Conservation (phyloP, 2,797 vertebrate genomes). For the Dendrocincla fuliginosa region DNA sequence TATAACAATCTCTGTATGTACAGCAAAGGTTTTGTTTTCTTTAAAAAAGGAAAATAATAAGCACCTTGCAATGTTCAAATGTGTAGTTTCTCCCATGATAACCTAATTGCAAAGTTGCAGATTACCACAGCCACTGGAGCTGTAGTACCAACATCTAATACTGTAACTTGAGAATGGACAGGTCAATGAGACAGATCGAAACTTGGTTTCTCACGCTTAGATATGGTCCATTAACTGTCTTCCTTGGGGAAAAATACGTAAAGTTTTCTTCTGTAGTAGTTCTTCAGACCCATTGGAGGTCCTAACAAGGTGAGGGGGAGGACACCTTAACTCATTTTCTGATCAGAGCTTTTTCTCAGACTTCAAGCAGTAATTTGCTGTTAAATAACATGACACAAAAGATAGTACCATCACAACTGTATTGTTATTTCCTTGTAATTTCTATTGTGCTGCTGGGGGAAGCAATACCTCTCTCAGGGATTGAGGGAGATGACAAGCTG, state of each 20-base stretch:
- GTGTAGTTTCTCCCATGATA: neutral
- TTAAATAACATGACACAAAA: neutral
- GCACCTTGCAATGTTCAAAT: neutral
- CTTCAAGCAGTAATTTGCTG: neutral
- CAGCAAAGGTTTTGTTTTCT: neutral
- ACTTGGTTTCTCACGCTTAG: neutral
- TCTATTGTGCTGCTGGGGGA: neutral
- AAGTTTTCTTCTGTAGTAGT: neutral
- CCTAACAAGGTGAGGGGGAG: rapidly evolving
- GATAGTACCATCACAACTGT: neutral
- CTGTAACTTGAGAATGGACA: neutral
- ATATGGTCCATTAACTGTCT: neutral
- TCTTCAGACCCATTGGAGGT: neutral
- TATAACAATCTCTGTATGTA: neutral
- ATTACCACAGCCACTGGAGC: neutral
- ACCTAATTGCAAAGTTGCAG: neutral
- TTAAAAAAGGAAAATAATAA: neutral
- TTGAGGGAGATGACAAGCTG: neutral
- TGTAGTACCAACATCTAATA: neutral
- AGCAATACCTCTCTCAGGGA: neutral
- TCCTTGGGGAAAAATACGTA: neutral
- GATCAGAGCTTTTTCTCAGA: neutral
- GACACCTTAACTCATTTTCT: neutral
- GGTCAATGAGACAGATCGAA: neutral
- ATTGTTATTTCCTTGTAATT: neutral